Conservation (phyloP, 2,888 invertebrate genomes). For the Teinopalpus imperialis region DNA sequence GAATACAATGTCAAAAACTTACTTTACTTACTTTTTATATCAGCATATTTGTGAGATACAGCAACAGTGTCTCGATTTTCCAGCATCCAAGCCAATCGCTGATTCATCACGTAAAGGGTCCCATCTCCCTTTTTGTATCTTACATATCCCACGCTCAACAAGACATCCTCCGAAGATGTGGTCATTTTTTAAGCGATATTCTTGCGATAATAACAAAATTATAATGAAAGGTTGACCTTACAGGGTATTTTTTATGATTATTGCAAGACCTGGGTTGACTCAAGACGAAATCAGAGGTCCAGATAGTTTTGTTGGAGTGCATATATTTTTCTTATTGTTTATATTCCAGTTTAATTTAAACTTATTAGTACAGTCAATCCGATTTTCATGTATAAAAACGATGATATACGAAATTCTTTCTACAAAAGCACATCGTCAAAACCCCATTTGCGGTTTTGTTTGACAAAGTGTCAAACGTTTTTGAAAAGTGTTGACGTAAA, state of each 20-base stretch:
- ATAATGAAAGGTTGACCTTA: constrained; percentile 20
- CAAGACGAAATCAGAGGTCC: constrained; percentile 7
- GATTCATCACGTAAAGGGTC: constrained; percentile 96
- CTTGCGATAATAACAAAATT: constrained; percentile 16
- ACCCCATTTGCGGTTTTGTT: constrained; percentile 63
- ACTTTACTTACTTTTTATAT: constrained; percentile 97
- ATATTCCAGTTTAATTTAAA: constrained; percentile 2
- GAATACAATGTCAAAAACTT: too few species aligned
- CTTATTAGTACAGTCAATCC: constrained; percentile 22
- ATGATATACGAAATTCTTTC: constrained; percentile 50
- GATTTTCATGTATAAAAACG: constrained; percentile 44
- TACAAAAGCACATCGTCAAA: constrained; percentile 59
- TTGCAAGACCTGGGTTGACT: constrained; percentile 12
- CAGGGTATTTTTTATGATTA: constrained; percentile 21
- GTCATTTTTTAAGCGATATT: constrained; percentile 80
- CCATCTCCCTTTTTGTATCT: constrained; percentile 98
- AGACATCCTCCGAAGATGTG: constrained; percentile 96
- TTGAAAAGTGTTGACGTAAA: constrained; percentile 16
- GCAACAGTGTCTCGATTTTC: constrained; percentile 95
- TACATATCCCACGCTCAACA: constrained; percentile 95
- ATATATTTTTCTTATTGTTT: constrained; percentile 6
- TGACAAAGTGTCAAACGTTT: constrained; percentile 52
- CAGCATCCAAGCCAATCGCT: constrained; percentile 97
- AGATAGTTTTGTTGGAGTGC: constrained; percentile 4
- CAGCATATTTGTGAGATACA: constrained; percentile 96